Conservation (phyloP, 2,797 vertebrate genomes). For the Rhynchotus rufescens region DNA sequence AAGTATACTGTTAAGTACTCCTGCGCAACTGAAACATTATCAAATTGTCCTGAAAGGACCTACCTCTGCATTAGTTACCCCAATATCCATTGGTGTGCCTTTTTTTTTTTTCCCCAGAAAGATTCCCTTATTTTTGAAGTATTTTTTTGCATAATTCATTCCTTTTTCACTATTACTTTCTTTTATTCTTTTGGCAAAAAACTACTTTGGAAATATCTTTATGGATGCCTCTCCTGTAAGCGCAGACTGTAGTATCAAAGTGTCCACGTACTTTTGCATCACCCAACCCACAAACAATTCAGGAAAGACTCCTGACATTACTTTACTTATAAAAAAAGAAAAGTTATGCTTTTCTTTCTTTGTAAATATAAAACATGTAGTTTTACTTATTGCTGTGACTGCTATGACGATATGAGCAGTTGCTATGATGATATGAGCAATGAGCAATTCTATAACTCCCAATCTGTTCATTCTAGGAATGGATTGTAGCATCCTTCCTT, state of each 20-base stretch:
- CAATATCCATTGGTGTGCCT: neutral
- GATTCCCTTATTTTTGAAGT: rapidly evolving
- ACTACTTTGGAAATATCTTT: neutral
- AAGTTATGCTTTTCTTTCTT: neutral
- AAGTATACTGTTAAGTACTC: neutral
- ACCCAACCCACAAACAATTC: neutral
- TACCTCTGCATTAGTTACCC: neutral
- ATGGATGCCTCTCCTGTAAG: neutral
- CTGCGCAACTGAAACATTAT: neutral
- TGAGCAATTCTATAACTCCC: neutral
- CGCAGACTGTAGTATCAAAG: neutral
- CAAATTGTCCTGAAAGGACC: neutral
- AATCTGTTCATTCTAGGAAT: neutral
- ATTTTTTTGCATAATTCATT: neutral
- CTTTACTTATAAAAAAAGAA: neutral
- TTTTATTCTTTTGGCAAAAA: neutral
- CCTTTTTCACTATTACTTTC: neutral
- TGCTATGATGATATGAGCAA: neutral
- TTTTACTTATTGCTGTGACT: neutral
- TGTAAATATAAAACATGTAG: neutral
- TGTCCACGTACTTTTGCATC: neutral
- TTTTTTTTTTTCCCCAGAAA: neutral
- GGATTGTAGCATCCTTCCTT: neutral
- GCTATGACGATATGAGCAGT: neutral
- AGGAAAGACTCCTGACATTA: neutral